Percentiles rank a stretch among this genome's conserved stretches.
phyloP scores from a whole-genome alignment of 1,140 invertebrate species.

The Drosophila bocki region DNA sequence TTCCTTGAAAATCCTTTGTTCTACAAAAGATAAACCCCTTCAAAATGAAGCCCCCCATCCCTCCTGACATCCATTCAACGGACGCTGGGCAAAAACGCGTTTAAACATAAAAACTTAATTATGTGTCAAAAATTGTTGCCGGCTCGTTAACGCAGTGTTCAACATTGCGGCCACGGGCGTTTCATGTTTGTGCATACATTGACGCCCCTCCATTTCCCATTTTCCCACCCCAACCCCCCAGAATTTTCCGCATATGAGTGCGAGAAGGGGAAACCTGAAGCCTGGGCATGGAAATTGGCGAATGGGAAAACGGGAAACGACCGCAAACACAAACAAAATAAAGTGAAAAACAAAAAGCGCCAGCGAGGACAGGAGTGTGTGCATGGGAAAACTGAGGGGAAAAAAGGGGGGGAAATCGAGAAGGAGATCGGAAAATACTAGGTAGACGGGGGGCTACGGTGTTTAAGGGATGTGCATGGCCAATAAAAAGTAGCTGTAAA shows the following conservation, averaged over 20 bases:
- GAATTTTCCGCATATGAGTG: slow-evolving; percentile 7
- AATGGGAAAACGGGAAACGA: slow-evolving; percentile 51
- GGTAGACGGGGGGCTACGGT: slow-evolving; percentile 1
- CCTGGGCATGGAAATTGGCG: slow-evolving; percentile 29
- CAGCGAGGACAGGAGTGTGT: slow-evolving; percentile 22
- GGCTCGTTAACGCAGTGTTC: slow-evolving; percentile 62
- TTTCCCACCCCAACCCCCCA: neutral
- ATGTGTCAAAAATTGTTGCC: slow-evolving; percentile 75
- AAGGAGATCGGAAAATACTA: slow-evolving; percentile 10
- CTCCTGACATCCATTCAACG: slow-evolving; percentile 16
- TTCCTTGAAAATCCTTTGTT: slow-evolving; percentile 23
- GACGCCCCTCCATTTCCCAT: slow-evolving; percentile 11
- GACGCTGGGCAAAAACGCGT: slow-evolving; percentile 39
- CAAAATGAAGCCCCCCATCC: no score
- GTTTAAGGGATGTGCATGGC: slow-evolving; percentile 42
- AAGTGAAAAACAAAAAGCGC: slow-evolving; percentile 46
- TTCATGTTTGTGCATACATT: slow-evolving; percentile 69
- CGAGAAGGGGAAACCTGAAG: slow-evolving; percentile 11
- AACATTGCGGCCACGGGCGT: slow-evolving; percentile 64
- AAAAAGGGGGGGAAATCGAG: neutral
- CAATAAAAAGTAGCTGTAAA: slow-evolving; percentile 79
- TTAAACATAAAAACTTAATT: slow-evolving; percentile 80
- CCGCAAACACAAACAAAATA: slow-evolving; percentile 64
- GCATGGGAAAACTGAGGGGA: slow-evolving; percentile 1
- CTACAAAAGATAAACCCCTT: slow-evolving; percentile 7